Percentiles rank a stretch among this genome's conserved stretches.
Evolutionary conservation across 1,140 invertebrate genomes (phyloP).

Genomic region (Atopsyche davidsoni): DNA sequence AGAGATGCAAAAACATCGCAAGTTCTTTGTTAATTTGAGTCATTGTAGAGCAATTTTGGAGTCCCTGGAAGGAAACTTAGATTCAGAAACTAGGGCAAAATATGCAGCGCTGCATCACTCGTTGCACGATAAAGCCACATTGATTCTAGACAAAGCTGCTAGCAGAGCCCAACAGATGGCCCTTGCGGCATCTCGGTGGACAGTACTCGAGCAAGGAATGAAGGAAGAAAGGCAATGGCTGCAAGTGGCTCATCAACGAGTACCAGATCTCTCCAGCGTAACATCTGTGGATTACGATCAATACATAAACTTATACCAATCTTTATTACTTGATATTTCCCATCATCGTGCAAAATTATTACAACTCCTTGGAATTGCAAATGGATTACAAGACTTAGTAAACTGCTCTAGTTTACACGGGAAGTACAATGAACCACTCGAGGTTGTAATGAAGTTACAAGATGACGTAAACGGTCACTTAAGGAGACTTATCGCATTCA

Average conservation of each 20-base stretch:
- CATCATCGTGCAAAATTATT: conserved; percentile 70
- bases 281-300: conserved; percentile 76
- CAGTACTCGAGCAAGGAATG: conserved; percentile 70
- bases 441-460: conserved; percentile 62
- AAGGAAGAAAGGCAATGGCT: conserved; percentile 77
- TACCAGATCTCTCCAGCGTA: conserved; percentile 70
- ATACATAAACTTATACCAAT: conserved; percentile 76
- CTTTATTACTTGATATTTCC: conserved; percentile 66
- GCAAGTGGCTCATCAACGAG: conserved; percentile 69
- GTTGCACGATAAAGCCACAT: conserved; percentile 64
- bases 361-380: conserved; percentile 64
- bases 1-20: conserved; percentile 82
- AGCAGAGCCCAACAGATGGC: conserved; percentile 74
- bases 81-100: conserved; percentile 66
- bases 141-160: conserved; percentile 71
- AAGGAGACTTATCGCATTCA: conserved; percentile 62
- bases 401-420: conserved; percentile 65
- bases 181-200: conserved; percentile 75
- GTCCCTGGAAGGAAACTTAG: conserved; percentile 75
- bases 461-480: conserved; percentile 67
- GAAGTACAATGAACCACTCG: conserved; percentile 60
- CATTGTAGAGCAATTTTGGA: conserved; percentile 78
- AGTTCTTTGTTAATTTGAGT: conserved; percentile 81
- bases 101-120: conserved; percentile 69
- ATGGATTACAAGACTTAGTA: conserved; percentile 65